Evolutionary conservation across 2,888 invertebrate genomes (phyloP).

Genomic region (Germaria angustata): DNA sequence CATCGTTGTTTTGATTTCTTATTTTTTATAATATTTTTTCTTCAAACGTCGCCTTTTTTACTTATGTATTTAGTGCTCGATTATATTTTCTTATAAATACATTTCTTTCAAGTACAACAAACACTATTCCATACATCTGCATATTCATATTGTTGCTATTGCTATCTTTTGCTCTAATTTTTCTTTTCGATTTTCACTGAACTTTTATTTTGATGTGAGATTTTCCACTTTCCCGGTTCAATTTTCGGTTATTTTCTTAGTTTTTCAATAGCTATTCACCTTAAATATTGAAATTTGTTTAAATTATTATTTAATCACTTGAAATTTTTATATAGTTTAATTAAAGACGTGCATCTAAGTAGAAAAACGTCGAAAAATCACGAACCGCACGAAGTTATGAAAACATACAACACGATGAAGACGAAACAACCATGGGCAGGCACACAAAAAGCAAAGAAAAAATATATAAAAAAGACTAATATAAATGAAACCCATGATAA

Average conservation of each 20-base stretch:
- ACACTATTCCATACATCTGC: constrained; percentile 17
- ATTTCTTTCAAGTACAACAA: constrained; percentile 36
- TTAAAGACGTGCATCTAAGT: constrained; percentile 60
- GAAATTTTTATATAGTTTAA: constrained; percentile 56
- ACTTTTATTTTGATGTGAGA: constrained; percentile 24
- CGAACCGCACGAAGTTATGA: constrained; percentile 73
- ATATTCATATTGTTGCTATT: constrained; percentile 43
- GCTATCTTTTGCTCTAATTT: not conserved
- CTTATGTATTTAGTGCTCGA: constrained; percentile 31
- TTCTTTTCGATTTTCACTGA: not conserved
- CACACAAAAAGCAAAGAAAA: constrained; percentile 48
- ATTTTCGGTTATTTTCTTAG: constrained; percentile 23
- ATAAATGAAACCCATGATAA: constrained; percentile 53
- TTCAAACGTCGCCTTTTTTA: constrained; percentile 24
- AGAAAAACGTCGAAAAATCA: constrained; percentile 68
- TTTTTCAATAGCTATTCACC: constrained; percentile 21
- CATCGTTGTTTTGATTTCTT: constrained; percentile 4
- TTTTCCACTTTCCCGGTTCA: constrained; percentile 11
- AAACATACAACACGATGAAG: constrained; percentile 72
- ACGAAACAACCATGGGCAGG: constrained; percentile 63
- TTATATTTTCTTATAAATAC: not conserved
- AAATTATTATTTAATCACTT: constrained; percentile 66
- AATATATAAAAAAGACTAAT: constrained; percentile 38
- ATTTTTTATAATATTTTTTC: not conserved
- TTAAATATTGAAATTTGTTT: constrained; percentile 34